Evolutionary conservation across 2,888 invertebrate species (phyloP).

Genomic region (Stegana nigrithorax): DNA sequence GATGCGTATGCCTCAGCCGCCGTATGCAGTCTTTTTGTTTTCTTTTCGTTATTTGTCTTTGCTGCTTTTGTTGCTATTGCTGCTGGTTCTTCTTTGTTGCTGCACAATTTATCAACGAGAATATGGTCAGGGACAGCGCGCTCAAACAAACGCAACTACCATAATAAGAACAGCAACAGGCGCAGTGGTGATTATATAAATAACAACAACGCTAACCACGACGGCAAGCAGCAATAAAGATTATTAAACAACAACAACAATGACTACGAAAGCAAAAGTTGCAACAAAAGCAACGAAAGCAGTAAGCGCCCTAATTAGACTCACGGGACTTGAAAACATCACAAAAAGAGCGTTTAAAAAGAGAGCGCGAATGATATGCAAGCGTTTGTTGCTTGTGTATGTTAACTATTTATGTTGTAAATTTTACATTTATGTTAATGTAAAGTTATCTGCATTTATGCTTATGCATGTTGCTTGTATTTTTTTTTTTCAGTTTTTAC

Average conservation of each 20-base stretch:
- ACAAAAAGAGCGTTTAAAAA: too few relatives aligned
- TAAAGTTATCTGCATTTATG: too few relatives aligned
- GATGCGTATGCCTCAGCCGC: not conserved
- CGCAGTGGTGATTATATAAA: constrained; percentile 2
- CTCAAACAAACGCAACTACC: constrained; percentile 29
- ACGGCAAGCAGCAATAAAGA: constrained; percentile 40
- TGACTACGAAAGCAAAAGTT: not conserved
- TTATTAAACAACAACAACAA: constrained; percentile 36
- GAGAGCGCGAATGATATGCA: too few relatives aligned
- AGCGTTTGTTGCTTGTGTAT: too few relatives aligned
- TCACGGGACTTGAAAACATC: too few relatives aligned
- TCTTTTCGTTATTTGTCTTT: not conserved
- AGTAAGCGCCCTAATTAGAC: too few relatives aligned
- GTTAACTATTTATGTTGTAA: too few relatives aligned
- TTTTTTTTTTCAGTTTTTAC: too few relatives aligned
- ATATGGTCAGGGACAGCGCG: constrained; percentile 53
- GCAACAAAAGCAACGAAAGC: too few relatives aligned
- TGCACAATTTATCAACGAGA: constrained; percentile 7
- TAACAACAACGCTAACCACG: constrained; percentile 13
- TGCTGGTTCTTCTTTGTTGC: not conserved
- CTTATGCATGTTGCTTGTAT: too few relatives aligned
- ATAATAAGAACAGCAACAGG: constrained; percentile 31
- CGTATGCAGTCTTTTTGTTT: not conserved
- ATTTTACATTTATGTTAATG: too few relatives aligned
- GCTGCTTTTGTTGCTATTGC: not conserved